Conservation (phyloP, 2,113 vertebrate genomes). For the Cottus gobio region DNA sequence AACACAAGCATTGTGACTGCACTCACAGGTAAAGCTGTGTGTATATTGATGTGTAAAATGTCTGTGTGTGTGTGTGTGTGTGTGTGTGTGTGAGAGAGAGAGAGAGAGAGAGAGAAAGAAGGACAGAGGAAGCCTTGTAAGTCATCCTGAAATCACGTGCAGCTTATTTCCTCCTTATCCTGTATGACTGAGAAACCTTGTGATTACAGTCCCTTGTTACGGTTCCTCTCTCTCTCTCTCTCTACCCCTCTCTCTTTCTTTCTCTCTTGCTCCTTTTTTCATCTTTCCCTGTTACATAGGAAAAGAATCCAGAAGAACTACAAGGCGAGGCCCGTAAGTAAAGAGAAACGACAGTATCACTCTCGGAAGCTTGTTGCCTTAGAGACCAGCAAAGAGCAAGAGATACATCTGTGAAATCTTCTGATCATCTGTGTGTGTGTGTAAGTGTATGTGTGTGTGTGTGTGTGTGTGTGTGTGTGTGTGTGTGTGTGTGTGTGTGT, state of each 20-base stretch:
- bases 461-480: constrained; percentile 31
- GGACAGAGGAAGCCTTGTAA: constrained; percentile 17
- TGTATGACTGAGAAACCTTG: constrained; percentile 58
- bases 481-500: constrained; percentile 44
- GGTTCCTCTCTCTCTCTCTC: constrained; percentile 1
- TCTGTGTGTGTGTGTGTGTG: not conserved
- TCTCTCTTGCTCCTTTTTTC: not conserved
- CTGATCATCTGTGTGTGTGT: constrained; percentile 61
- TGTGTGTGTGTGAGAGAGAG: not conserved
- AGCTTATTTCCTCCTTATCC: constrained; percentile 55
- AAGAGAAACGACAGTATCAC: constrained; percentile 46
- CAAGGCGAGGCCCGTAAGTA: constrained; percentile 38
- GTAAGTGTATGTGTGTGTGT: constrained; percentile 39
- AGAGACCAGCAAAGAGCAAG: constrained; percentile 61
- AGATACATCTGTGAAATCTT: constrained; percentile 66
- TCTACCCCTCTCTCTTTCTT: not conserved
- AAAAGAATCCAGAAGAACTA: constrained; percentile 47
- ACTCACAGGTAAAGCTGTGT: not conserved
- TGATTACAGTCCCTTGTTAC: constrained; percentile 56
- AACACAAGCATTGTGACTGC: not conserved
- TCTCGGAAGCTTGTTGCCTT: constrained; percentile 60
- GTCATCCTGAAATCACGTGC: constrained; percentile 58
- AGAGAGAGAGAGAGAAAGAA: not conserved
- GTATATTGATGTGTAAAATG: not conserved
- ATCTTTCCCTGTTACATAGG: not conserved